phyloP scores from a whole-genome alignment of 2,113 vertebrate genomes.

The Lynx canadensis region DNA sequence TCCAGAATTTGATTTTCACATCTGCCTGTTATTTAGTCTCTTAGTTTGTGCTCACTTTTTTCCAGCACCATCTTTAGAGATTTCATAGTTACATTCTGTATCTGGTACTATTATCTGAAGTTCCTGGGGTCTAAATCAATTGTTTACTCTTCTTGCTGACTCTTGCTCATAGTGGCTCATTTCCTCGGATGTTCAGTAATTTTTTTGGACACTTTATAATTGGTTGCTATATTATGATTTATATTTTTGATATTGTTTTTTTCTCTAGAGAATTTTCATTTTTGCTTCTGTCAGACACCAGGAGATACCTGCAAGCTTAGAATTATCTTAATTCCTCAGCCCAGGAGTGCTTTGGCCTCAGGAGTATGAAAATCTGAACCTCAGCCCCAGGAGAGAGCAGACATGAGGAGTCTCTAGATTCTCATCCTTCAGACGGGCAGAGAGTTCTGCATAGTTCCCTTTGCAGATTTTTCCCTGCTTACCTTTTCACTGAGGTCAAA shows the following conservation, averaged over 20 bases:
- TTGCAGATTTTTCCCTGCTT: neutral
- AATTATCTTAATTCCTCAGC: neutral
- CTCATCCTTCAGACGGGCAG: neutral
- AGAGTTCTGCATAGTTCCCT: neutral
- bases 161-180: neutral
- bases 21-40: neutral
- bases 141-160: neutral
- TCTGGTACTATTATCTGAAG: neutral
- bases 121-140: neutral
- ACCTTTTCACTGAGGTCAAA: neutral
- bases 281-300: conserved; percentile 11
- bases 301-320: neutral
- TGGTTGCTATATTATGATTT: neutral
- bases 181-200: neutral
- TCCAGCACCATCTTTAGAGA: neutral
- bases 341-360: neutral
- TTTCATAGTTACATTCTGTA: neutral
- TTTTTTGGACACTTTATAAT: neutral
- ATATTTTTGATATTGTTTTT: neutral
- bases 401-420: neutral
- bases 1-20: neutral
- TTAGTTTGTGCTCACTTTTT: neutral
- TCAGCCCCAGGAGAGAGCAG: neutral
- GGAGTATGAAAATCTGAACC: neutral
- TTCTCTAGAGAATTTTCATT: neutral